Base-by-base conservation (phyloP, 2,888 invertebrate genomes). In the Mongoloraphidia duomilia region DNA sequence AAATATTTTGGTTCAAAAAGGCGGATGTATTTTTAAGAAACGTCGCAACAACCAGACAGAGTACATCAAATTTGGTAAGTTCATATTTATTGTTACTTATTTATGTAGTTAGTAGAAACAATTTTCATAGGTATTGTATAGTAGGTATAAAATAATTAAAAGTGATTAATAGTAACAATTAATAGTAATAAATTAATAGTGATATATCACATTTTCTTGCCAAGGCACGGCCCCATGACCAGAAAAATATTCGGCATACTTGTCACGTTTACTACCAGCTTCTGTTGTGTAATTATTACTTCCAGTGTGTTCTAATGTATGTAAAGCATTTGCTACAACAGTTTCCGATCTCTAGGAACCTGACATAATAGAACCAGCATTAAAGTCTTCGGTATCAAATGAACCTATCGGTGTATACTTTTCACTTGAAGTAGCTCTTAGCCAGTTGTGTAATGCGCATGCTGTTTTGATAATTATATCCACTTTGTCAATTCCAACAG, bases 361-460 rank as follows among this genome's bases (percentile, higher is more conserved):
- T 37, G 45, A 48, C 50, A 53, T 48, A 49, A 52, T 50, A 14
- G 33, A 38, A 9, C 47, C 37, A 10, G 41, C 47, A 43, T 49
- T 46, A 10, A 52, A 13, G 49, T 54, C 54, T 51, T 53, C 55
- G 48, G 39, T 46, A 46, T 53, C 52, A 44, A 53, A 44, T 47
- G 44, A 50, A 9, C 53, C 52, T 40, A 41, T 47, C 47, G 52
- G 50, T 44, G 50, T 52, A 53, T 55, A 56, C 45, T 38, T 50
- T 52, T 53, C 47, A 48, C 44, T 41, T n/a, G 41, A 46, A 44
- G 50, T 53, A 41, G 54, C 50, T 47, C 52, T 50, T 2, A 56
- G 47, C 54, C 55, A 57, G 47, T 58, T 58, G 49, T 58, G 58
- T 39, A 58, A 39, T 45, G 53, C 55, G 52, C 55, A 58, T 17